Evolutionary conservation across 2,888 invertebrate species (phyloP), one percentile per base, ranked within the genome.

Genomic region (Nymphalis c-album): DNA sequence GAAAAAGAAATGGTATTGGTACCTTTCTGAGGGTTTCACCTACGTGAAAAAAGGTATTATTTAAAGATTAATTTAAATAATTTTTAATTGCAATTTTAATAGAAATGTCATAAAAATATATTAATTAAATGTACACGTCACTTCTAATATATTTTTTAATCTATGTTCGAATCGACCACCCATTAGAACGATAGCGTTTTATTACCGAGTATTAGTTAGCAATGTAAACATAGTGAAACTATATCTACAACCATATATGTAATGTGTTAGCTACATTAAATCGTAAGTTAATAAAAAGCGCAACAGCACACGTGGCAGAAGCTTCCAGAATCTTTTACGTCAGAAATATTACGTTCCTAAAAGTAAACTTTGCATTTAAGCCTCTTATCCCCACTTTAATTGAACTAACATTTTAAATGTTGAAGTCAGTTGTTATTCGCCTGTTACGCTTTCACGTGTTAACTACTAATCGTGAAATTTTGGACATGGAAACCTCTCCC

Each of bases 161-260:
- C 57, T 57, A 13, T 57, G 35, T 40, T 10, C 7, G 35, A 55
- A 67, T 61, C 64, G 71, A 67, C 71, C 71, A 71, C 71, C 69
- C 68, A 53, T 66, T 48, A 61, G 60, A 51, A 20, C 17, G 51
- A 26, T 18, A 66, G 55, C 60, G 55, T 66, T 48, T 60, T 61
- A 31, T 65, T 60, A 65, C 65, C 13, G n/a, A 47, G 55, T 57
- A 57, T 57, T 57, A 5, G 40, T 26, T 55, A 3, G 53, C 31
- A 55, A 55, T 55, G 53, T 55, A 55, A 55, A 55, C 53, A 55
- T 31, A 2, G 53, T 31, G 53, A 55, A 31, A 55, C 26, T 55
- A 55, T 16, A 55, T 55, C 53, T 55, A n/a, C 26, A 17, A n/a
- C 53, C 53, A 55, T 55, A 55, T 55, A 31, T 55, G 17, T 55